Conservation (phyloP, 2,797 vertebrate species). For the Myioborus melanocephalus region DNA sequence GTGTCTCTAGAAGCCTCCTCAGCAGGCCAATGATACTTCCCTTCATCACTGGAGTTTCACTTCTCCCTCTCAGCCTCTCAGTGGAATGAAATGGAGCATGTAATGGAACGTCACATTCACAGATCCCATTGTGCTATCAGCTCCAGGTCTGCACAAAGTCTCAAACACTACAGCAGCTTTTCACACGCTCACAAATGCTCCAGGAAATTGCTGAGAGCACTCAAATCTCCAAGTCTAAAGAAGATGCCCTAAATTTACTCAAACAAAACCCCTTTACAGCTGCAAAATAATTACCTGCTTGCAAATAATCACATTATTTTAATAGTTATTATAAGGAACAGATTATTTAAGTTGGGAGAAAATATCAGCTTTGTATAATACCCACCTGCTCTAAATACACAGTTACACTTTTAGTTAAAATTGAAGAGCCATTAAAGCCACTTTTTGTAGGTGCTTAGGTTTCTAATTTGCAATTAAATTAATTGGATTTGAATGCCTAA, state of each 20-base stretch:
- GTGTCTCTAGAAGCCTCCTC: neutral
- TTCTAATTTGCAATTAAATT: slow-evolving; percentile 50
- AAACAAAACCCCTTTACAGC: neutral
- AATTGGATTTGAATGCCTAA: slow-evolving; percentile 44
- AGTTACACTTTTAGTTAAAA: slow-evolving; percentile 17
- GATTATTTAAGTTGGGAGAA: neutral
- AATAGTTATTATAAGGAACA: neutral
- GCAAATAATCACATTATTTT: slow-evolving; percentile 16
- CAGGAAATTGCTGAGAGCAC: slow-evolving; percentile 21
- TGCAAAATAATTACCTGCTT: slow-evolving; percentile 36
- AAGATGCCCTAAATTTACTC: neutral
- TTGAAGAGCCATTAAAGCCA: slow-evolving; percentile 14
- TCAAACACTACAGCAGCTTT: neutral
- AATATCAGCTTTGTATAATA: slow-evolving; percentile 8
- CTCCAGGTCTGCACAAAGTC: slow-evolving; percentile 21
- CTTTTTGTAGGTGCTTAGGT: slow-evolving; percentile 12
- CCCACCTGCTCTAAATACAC: slow-evolving; percentile 27
- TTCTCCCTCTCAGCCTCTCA: neutral
- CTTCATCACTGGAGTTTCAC: neutral
- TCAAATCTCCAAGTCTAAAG: neutral
- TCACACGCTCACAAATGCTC: neutral
- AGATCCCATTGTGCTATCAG: neutral
- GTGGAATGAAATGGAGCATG: slow-evolving; percentile 39
- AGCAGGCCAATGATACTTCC: neutral
- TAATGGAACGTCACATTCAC: neutral